phyloP scores from a whole-genome alignment of 2,888 invertebrate genomes.

The Drosophila austrosaltans region DNA sequence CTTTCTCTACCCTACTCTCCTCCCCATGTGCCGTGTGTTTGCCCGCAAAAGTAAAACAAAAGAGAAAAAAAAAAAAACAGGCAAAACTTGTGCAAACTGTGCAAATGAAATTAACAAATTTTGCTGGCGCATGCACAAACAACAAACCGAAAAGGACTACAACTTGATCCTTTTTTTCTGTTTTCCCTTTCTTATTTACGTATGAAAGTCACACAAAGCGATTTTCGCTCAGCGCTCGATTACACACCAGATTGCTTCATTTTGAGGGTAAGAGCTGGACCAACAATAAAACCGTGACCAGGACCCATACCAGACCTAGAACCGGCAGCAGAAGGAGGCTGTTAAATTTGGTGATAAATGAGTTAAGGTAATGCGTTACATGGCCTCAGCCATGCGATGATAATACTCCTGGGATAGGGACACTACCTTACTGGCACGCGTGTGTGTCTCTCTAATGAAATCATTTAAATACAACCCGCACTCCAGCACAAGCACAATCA shows the following conservation, averaged over 20 bases:
- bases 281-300: slow-evolving; percentile 11
- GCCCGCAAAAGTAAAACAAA: slow-evolving; percentile 29
- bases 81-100: slow-evolving; percentile 66
- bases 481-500: slow-evolving; percentile 23
- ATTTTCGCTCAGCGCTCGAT: slow-evolving; percentile 68
- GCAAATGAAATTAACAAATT: slow-evolving; percentile 77
- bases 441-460: slow-evolving; percentile 65
- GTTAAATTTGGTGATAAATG: slow-evolving; percentile 75
- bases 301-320: not conserved
- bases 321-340: slow-evolving; percentile 28
- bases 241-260: slow-evolving; percentile 48
- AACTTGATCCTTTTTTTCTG: slow-evolving; percentile 28
- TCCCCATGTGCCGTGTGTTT: not conserved
- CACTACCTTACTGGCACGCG: slow-evolving; percentile 54
- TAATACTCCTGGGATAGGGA: slow-evolving; percentile 51
- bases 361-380: slow-evolving; percentile 75
- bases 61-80: slow-evolving; percentile 8
- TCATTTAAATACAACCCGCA: slow-evolving; percentile 69
- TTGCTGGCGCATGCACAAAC: slow-evolving; percentile 68
- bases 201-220: slow-evolving; percentile 77
- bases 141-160: slow-evolving; percentile 18
- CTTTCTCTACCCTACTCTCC: not conserved
- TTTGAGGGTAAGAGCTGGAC: not conserved
- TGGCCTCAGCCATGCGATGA: slow-evolving; percentile 39
- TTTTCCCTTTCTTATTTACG: slow-evolving; percentile 62